phyloP scores from a whole-genome alignment of 2,888 invertebrate genomes.

The Plagodis dolabraria region DNA sequence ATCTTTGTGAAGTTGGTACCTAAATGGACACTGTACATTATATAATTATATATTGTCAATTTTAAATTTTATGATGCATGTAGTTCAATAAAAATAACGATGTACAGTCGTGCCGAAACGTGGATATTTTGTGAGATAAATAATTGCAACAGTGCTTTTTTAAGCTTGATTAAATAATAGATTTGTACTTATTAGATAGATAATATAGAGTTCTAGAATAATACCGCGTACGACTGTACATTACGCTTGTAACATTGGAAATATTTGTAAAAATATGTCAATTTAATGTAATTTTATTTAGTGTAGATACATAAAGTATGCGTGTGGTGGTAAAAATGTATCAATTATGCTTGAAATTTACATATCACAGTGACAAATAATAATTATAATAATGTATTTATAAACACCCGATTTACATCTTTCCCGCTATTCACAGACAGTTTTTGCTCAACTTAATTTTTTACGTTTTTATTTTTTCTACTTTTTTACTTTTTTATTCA shows the following conservation, averaged over 20 bases:
- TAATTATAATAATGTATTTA: slow-evolving; percentile 40
- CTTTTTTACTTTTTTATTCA: slow-evolving; percentile 38
- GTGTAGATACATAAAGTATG: slow-evolving; percentile 27
- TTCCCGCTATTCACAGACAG: slow-evolving; percentile 43
- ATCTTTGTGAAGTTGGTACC: slow-evolving; percentile 53
- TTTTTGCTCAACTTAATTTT: slow-evolving; percentile 45
- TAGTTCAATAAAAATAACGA: slow-evolving; percentile 35
- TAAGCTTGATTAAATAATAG: slow-evolving; percentile 57
- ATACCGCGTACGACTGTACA: slow-evolving; percentile 64
- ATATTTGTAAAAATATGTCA: slow-evolving; percentile 36
- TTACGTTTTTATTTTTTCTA: slow-evolving; percentile 34
- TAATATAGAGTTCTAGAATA: slow-evolving; percentile 41
- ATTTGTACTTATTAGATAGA: slow-evolving; percentile 56
- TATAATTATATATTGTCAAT: slow-evolving; percentile 52
- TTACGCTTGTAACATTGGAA: slow-evolving; percentile 52
- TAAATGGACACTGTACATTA: slow-evolving; percentile 31
- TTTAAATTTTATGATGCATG: slow-evolving; percentile 49
- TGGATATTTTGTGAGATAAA: slow-evolving; percentile 59
- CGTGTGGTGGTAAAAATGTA: slow-evolving; percentile 44
- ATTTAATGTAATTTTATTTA: slow-evolving; percentile 38
- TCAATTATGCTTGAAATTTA: slow-evolving; percentile 67
- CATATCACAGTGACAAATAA: slow-evolving; percentile 82
- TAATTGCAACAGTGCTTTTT: slow-evolving; percentile 44
- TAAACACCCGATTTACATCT: slow-evolving; percentile 43
- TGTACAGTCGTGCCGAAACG: slow-evolving; percentile 67